phyloP scores from a whole-genome alignment of 2,113 vertebrate species.

The Tursiops truncatus region DNA sequence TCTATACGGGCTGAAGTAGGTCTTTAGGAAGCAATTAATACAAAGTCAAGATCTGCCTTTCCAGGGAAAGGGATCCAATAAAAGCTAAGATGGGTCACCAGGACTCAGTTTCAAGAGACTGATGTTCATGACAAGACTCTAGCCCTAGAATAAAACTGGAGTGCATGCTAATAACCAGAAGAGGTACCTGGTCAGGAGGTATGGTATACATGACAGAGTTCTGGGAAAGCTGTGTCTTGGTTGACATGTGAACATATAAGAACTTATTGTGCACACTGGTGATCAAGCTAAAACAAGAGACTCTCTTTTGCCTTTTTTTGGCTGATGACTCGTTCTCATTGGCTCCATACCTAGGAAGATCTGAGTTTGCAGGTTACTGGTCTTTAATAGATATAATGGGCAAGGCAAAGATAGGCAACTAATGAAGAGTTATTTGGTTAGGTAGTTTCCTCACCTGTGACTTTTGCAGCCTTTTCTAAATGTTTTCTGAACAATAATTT shows the following conservation, averaged over 20 bases:
- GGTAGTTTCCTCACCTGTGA: background rate
- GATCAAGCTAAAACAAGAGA: background rate
- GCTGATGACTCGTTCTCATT: background rate
- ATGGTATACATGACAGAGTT: background rate
- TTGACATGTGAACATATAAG: background rate
- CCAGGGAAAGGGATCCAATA: background rate
- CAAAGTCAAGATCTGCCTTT: background rate
- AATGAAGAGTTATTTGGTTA: background rate
- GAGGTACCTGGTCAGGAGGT: background rate
- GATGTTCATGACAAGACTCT: background rate
- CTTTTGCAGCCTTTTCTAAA: background rate
- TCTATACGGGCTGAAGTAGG: background rate
- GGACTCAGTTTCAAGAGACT: background rate
- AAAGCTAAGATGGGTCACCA: background rate
- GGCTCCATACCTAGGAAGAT: background rate
- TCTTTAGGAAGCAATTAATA: background rate
- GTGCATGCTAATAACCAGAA: background rate
- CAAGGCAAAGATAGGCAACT: background rate
- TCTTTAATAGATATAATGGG: background rate
- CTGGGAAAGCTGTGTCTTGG: background rate
- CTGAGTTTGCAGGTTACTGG: background rate
- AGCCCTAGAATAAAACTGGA: background rate
- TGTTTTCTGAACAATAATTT: background rate
- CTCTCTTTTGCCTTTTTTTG: background rate
- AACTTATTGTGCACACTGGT: background rate